Conservation (phyloP, 1,140 invertebrate species). For the Drosophila rufa region DNA sequence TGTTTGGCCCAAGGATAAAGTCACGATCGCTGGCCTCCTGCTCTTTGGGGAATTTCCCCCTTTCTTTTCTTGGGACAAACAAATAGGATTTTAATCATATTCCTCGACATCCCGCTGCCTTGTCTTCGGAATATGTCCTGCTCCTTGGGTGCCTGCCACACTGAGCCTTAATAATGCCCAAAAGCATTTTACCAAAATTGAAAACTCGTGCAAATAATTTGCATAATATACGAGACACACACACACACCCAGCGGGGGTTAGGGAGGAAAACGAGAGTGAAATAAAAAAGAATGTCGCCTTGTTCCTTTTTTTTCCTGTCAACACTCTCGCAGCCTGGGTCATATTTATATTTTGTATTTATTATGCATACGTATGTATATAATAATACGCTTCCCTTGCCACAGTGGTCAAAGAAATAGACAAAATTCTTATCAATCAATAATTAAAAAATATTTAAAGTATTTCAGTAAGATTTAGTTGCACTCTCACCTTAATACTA, state of each 20-base stretch:
- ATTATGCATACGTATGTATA: constrained; percentile 72
- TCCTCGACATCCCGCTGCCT: constrained; percentile 38
- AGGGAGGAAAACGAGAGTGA: constrained; percentile 2
- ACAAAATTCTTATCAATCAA: too few species aligned
- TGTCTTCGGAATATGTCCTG: constrained; percentile 32
- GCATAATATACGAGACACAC: constrained; percentile 65
- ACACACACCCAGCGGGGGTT: constrained; percentile 12
- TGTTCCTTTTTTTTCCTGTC: constrained; percentile 23
- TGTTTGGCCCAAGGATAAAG: constrained; percentile 34
- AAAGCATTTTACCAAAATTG: constrained; percentile 80
- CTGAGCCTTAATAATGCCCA: constrained; percentile 62
- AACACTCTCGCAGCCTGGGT: constrained; percentile 51
- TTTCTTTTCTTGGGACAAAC: constrained; percentile 19
- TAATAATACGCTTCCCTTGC: constrained; percentile 27
- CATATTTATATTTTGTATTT: constrained; percentile 76
- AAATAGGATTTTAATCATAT: constrained; percentile 79
- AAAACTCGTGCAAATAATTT: constrained; percentile 82
- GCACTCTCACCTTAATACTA: too few species aligned
- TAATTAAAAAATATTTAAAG: too few species aligned
- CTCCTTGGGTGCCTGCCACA: constrained; percentile 1
- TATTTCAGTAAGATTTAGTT: too few species aligned
- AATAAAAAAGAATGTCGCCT: constrained; percentile 4
- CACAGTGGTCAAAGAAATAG: constrained; percentile 9
- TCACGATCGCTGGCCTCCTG: constrained; percentile 17
- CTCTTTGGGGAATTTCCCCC: background rate